Conservation (phyloP, 2,797 vertebrate species). For the Typhlichthys eigenmanni region DNA sequence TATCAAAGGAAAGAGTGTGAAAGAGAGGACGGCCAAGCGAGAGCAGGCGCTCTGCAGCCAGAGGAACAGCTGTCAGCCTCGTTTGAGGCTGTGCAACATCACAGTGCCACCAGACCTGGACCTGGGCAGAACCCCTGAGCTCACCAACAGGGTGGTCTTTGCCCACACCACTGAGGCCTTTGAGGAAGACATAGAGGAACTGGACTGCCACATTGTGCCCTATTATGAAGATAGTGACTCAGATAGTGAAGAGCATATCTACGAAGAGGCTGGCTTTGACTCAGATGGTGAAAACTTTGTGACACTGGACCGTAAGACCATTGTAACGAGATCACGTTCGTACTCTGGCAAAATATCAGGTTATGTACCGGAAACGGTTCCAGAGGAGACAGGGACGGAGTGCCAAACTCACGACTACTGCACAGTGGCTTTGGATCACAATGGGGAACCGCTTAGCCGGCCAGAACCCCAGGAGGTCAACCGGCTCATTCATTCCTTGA, state of each 20-base stretch:
- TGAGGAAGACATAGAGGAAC: conserved; percentile 83
- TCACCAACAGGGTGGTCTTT: conserved; percentile 81
- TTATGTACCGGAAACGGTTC: conserved; percentile 94
- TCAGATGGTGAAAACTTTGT: conserved; percentile 83
- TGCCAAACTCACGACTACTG: conserved; percentile 75
- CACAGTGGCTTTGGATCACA: conserved; percentile 74
- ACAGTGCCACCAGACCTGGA: conserved; percentile 79
- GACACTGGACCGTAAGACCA: conserved; percentile 81
- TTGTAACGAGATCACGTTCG: conserved; percentile 87
- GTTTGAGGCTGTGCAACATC: conserved; percentile 80
- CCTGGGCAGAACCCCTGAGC: conserved; percentile 74
- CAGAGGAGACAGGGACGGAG: conserved; percentile 89
- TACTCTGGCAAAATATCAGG: conserved; percentile 92
- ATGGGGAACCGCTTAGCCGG: conserved; percentile 59
- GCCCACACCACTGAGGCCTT: conserved; percentile 82
- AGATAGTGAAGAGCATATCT: conserved; percentile 82
- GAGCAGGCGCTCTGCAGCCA: conserved; percentile 63
- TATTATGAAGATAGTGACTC: conserved; percentile 80
- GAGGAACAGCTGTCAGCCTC: conserved; percentile 79
- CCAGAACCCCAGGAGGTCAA: conserved; percentile 69
- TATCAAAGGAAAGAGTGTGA: conserved; percentile 66
- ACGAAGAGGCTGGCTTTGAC: conserved; percentile 81
- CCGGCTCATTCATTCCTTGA: conserved; percentile 75
- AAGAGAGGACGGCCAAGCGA: conserved; percentile 71
- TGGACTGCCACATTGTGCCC: conserved; percentile 84